These are phyloP conservation scores for Presbytis comata DNA, from an alignment of 2,797 vertebrate genomes.

Conservation along the genomic window DNA sequence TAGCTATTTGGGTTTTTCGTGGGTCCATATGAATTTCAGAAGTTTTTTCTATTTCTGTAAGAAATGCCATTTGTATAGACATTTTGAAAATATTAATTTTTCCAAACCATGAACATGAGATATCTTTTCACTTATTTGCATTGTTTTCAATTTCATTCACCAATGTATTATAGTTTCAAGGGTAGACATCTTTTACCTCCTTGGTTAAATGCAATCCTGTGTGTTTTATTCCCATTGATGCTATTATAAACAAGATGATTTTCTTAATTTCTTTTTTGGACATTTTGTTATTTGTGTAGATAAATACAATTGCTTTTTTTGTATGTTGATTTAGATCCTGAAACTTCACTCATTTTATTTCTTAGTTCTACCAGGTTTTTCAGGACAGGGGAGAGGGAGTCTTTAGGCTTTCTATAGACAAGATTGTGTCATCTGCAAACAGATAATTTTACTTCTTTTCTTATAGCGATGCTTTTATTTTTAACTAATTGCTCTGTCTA, in stretches of 20 bases:
- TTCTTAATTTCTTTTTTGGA: not conserved
- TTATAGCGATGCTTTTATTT: not conserved
- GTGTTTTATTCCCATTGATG: not conserved
- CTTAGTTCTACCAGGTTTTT: not conserved
- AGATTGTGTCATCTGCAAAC: not conserved
- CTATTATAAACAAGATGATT: not conserved
- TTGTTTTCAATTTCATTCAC: not conserved
- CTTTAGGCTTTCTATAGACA: not conserved
- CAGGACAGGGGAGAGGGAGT: not conserved
- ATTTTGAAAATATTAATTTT: not conserved
- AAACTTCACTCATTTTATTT: not conserved
- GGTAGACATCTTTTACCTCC: not conserved
- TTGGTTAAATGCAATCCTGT: not conserved
- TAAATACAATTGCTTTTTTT: not conserved
- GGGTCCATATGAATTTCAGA: not conserved
- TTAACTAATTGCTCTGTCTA: not conserved
- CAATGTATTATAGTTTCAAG: not conserved
- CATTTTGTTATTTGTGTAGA: not conserved
- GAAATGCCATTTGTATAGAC: not conserved
- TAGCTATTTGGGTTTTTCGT: not conserved
- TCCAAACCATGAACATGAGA: not conserved
- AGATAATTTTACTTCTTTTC: not conserved
- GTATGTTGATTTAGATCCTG: not conserved
- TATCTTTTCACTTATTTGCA: not conserved
- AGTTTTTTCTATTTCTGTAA: not conserved